phyloP scores from a whole-genome alignment of 2,113 vertebrate genomes.

The Odontesthes bonariensis region DNA sequence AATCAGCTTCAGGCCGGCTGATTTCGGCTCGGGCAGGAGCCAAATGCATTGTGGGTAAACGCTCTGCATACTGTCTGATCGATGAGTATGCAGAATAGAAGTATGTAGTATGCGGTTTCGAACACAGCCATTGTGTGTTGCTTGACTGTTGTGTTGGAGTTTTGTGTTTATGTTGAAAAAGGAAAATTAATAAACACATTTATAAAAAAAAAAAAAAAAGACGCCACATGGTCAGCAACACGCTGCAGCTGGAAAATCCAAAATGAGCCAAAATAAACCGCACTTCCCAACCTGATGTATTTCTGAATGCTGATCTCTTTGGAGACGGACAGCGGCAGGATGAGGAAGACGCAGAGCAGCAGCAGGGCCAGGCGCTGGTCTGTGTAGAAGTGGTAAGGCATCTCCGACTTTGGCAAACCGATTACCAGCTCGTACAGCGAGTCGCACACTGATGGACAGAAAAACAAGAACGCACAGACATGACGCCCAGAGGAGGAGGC shows the following conservation, averaged over 20 bases:
- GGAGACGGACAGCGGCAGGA: conserved; percentile 83
- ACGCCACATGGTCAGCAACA: not conserved
- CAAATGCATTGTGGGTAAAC: too few relatives aligned
- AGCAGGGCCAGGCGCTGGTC: conserved; percentile 79
- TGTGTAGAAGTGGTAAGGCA: conserved; percentile 80
- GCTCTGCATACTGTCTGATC: too few relatives aligned
- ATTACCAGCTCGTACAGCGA: conserved; percentile 83
- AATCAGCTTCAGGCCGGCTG: too few relatives aligned
- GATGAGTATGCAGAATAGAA: too few relatives aligned
- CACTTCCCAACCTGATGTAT: conserved; percentile 78
- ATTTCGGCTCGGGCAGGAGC: too few relatives aligned
- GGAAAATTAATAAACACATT: too few relatives aligned
- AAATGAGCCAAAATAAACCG: not conserved
- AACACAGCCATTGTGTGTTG: too few relatives aligned
- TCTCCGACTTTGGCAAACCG: conserved; percentile 56
- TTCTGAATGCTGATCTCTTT: conserved; percentile 85
- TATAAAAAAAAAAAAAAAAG: too few relatives aligned
- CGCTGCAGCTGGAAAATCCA: not conserved
- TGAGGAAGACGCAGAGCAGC: conserved; percentile 80
- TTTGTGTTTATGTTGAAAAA: too few relatives aligned
- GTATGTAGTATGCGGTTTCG: too few relatives aligned
- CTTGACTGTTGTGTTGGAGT: too few relatives aligned
- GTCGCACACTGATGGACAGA: conserved; percentile 83
- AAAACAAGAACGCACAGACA: not conserved
- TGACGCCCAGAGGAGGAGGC: not conserved